phyloP scores from a whole-genome alignment of 1,140 invertebrate species.

The Acromyrmex charruanus region DNA sequence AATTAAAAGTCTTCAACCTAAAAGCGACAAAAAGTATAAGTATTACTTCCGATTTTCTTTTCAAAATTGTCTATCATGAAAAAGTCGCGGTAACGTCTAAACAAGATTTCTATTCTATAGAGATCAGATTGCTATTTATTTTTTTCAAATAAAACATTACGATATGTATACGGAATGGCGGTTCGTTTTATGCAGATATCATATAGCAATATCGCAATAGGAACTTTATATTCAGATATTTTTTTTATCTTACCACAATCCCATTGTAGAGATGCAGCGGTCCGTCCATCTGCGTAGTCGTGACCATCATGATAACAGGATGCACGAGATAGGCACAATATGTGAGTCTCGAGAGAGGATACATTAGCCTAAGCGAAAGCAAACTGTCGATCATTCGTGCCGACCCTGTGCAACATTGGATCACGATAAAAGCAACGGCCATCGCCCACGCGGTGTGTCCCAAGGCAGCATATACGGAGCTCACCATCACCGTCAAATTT shows the following conservation, averaged over 20 bases:
- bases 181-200: neutral
- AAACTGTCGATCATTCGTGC: slow-evolving; percentile 91
- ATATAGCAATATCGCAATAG: too few species aligned
- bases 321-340: slow-evolving; percentile 97
- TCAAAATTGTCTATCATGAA: neutral
- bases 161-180: neutral
- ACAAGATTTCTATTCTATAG: neutral
- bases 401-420: slow-evolving; percentile 92
- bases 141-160: neutral
- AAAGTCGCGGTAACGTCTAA: neutral
- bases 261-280: slow-evolving; percentile 91
- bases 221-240: neutral
- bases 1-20: neutral
- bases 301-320: slow-evolving; percentile 93
- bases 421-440: slow-evolving; percentile 92
- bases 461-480: slow-evolving; percentile 87
- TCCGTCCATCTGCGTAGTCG: slow-evolving; percentile 92
- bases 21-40: neutral
- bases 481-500: slow-evolving; percentile 89
- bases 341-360: slow-evolving; percentile 95
- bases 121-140: neutral
- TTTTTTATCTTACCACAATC: slow-evolving; percentile 88
- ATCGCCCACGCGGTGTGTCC: slow-evolving; percentile 91
- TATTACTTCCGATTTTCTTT: neutral
- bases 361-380: slow-evolving; percentile 92